Percentiles rank a stretch among this genome's conserved stretches.
Conservation (phyloP, 2,113 vertebrate species). For the Pelusios castaneus region DNA sequence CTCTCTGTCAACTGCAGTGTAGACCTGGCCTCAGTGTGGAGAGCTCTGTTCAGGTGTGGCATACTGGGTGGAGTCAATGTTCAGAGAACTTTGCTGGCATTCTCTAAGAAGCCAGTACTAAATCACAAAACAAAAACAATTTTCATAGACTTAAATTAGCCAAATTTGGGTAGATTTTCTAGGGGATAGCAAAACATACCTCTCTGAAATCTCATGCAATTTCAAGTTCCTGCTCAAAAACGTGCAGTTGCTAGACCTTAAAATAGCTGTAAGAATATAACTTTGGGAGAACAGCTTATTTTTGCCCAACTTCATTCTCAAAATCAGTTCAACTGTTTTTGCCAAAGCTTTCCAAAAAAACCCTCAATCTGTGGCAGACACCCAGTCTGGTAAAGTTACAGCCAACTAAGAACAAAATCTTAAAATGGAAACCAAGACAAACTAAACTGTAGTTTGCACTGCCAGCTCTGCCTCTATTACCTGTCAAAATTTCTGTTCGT, state of each 20-base stretch:
- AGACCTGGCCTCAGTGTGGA: background rate
- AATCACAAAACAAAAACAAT: background rate
- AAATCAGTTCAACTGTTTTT: background rate
- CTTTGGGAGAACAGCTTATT: background rate
- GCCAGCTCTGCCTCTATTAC: background rate
- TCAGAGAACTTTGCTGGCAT: background rate
- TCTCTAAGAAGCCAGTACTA: background rate
- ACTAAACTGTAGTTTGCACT: background rate
- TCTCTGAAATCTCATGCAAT: background rate
- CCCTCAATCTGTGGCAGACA: background rate
- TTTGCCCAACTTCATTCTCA: background rate
- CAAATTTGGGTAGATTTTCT: background rate
- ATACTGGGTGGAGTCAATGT: background rate
- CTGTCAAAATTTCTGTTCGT: background rate
- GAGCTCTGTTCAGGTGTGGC: background rate
- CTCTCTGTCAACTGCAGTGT: too few species aligned
- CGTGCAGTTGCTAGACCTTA: background rate
- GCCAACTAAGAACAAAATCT: background rate
- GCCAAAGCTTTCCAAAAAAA: background rate
- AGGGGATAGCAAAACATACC: background rate
- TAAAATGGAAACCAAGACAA: background rate
- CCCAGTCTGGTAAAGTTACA: background rate
- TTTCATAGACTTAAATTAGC: background rate
- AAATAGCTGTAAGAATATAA: background rate
- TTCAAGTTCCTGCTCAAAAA: background rate